Evolutionary conservation across 2,113 vertebrate genomes (phyloP).

Genomic region (Onychorhynchus coronatus): DNA sequence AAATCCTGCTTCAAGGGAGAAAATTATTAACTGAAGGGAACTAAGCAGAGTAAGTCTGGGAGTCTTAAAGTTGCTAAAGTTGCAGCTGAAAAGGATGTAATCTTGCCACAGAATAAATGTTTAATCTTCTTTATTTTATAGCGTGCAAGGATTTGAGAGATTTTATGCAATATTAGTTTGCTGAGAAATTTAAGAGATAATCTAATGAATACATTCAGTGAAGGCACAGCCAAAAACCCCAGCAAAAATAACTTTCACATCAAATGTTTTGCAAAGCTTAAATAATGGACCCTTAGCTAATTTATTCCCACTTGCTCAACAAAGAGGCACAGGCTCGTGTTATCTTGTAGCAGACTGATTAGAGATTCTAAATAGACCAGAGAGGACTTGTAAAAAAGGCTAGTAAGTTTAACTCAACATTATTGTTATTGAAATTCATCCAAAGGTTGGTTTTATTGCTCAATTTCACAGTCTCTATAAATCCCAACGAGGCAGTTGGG

Average conservation of each 20-base stretch:
- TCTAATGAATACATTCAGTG: neutral
- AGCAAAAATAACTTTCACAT: conserved; percentile 22
- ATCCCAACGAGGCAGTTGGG: neutral
- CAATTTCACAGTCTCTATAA: conserved; percentile 45
- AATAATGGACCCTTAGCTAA: conserved; percentile 4
- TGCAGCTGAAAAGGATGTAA: neutral
- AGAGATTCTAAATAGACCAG: conserved; percentile 57
- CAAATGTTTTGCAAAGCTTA: conserved; percentile 39
- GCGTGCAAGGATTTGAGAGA: neutral
- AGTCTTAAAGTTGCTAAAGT: neutral
- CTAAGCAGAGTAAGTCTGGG: neutral
- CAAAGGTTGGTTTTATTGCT: conserved; percentile 53
- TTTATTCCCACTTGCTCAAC: conserved; percentile 12
- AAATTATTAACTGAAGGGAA: neutral
- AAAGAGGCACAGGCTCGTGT: neutral
- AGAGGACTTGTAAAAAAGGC: conserved; percentile 27
- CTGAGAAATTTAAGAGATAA: conserved; percentile 37
- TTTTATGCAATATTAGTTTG: conserved; percentile 35
- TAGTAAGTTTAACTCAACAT: conserved; percentile 51
- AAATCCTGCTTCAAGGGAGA: neutral
- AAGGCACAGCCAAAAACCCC: neutral
- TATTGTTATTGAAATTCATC: conserved; percentile 58
- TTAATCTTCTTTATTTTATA: neutral
- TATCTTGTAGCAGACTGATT: neutral
- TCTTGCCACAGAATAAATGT: neutral